Base-by-base conservation (phyloP, 2,888 invertebrate species). In the Hirtodrosophila confusa region DNA sequence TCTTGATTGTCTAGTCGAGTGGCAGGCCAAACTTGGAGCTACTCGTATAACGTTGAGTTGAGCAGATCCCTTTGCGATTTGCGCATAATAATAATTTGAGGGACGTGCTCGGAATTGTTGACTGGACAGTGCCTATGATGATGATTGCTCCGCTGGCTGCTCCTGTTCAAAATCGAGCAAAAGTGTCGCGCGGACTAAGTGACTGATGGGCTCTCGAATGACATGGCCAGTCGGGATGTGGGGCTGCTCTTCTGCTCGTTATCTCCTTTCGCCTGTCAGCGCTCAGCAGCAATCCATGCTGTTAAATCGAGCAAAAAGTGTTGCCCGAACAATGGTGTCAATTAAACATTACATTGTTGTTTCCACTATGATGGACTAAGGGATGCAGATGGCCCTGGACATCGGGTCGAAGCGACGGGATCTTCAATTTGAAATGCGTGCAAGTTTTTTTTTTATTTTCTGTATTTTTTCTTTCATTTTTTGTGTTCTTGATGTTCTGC, bases 41-140 rank as follows among this genome's bases (percentile, higher is more conserved):
- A 64, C 68, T 51, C 39, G 45, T 41, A 54, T 39, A 55, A 45
- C 50, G 66, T 55, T 50, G 75, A 74, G 70, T 66, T 71, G 48
- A 47, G 49, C 63, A 80, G 85, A 89, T 87, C 83, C 85, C 82
- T 85, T 79, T 78, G 89, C 82, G 88, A 89, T 88, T 89, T 89
- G 86, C 89, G 90, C 89, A 90, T 90, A 90, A 89, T 90, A 89
- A 90, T 90, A 90, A 89, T 89, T 88, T 83, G 86, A 79, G 71
- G 77, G 79, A 90, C 90, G 90, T 89, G 90, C 83, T 71, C 70
- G 69, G 90, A 89, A 89, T 90, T 83, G 79, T 83, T 73, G 66
- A 75, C 84, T 72, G 84, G 71, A 57, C 71, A 61, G 50, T 69
- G 65, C 56, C 75, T 31, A 31, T 31, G 62, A 60, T 62, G 69